These are phyloP conservation scores for Lepidocolaptes lacrymiger DNA, from an alignment of 2,797 vertebrate species.

Conservation along the genomic window DNA sequence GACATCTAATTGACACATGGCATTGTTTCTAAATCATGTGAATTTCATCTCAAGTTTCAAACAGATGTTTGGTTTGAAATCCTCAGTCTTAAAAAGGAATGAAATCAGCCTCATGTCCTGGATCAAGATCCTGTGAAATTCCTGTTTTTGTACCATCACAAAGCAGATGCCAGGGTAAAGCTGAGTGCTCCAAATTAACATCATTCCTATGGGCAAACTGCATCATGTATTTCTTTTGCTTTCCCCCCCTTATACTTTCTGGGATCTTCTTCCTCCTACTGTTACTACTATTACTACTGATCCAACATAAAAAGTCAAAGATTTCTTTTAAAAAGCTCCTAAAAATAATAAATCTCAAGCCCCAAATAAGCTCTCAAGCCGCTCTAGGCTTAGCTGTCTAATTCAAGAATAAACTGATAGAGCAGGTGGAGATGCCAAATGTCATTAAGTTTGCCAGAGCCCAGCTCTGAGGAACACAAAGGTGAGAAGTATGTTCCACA, in stretches of 20 bases:
- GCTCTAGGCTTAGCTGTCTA: not conserved
- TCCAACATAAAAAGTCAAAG: not conserved
- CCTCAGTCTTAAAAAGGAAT: conserved; percentile 35
- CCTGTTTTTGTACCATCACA: conserved; percentile 25
- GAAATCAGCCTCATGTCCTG: conserved; percentile 43
- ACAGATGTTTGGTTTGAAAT: conserved; percentile 60
- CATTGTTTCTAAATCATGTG: conserved; percentile 36
- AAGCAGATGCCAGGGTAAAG: not conserved
- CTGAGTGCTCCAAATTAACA: not conserved
- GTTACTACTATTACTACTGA: not conserved
- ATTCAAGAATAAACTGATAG: conserved; percentile 24
- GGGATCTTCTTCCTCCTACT: not conserved
- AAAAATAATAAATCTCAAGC: not conserved
- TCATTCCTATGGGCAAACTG: conserved; percentile 4
- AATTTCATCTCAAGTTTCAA: conserved; percentile 62
- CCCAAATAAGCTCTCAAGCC: not conserved
- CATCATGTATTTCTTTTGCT: not conserved
- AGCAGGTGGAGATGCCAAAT: conserved; percentile 48
- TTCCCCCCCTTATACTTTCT: not conserved
- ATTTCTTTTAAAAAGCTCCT: not conserved
- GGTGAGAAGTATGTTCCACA: conserved; percentile 59
- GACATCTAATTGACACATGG: conserved; percentile 42
- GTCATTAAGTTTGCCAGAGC: conserved; percentile 49
- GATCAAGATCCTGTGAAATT: conserved; percentile 49
- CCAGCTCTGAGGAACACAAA: not conserved